A percentile compares a stretch with the other conserved stretches of the same genome.
Evolutionary conservation across 2,888 invertebrate genomes (phyloP).

Genomic region (Hydriomena furcata): DNA sequence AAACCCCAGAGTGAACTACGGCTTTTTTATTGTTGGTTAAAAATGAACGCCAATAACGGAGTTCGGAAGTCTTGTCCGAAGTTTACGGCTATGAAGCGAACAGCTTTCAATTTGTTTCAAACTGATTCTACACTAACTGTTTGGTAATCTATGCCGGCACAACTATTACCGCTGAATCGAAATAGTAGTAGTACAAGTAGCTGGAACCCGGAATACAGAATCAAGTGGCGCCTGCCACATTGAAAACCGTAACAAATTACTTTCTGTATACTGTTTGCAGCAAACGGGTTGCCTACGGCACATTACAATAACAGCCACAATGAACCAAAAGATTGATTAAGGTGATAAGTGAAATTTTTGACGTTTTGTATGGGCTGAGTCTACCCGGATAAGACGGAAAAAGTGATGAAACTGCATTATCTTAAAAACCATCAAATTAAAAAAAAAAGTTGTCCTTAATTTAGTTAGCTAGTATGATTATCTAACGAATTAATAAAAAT

Average conservation of each 20-base stretch:
- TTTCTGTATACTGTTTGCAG: slow-evolving; percentile 25
- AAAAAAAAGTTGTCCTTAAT: too few relatives aligned
- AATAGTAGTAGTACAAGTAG: slow-evolving; percentile 51
- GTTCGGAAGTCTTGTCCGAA: slow-evolving; percentile 56
- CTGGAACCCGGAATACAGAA: slow-evolving; percentile 52
- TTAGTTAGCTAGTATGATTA: too few relatives aligned
- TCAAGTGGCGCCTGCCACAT: slow-evolving; percentile 45
- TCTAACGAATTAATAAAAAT: too few relatives aligned
- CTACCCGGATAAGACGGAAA: too few relatives aligned
- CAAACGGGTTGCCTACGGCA: slow-evolving; percentile 1
- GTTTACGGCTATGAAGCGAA: slow-evolving; percentile 65
- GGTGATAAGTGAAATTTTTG: too few relatives aligned
- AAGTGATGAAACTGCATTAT: too few relatives aligned
- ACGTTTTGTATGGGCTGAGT: too few relatives aligned
- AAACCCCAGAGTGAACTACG: slow-evolving; percentile 35
- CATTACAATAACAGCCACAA: too few relatives aligned
- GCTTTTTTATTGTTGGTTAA: slow-evolving; percentile 61
- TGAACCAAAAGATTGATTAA: too few relatives aligned
- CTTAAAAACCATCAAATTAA: too few relatives aligned
- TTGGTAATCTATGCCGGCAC: slow-evolving; percentile 21
- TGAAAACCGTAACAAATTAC: slow-evolving; percentile 50
- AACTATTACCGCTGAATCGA: slow-evolving; percentile 45
- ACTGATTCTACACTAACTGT: slow-evolving; percentile 49
- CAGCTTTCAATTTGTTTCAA: slow-evolving; percentile 65
- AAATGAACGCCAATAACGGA: slow-evolving; percentile 64